Percentiles rank a stretch among this genome's conserved stretches.
These are phyloP conservation scores for Sparus aurata DNA, from an alignment of 2,797 vertebrate genomes.

Conservation along the genomic window DNA sequence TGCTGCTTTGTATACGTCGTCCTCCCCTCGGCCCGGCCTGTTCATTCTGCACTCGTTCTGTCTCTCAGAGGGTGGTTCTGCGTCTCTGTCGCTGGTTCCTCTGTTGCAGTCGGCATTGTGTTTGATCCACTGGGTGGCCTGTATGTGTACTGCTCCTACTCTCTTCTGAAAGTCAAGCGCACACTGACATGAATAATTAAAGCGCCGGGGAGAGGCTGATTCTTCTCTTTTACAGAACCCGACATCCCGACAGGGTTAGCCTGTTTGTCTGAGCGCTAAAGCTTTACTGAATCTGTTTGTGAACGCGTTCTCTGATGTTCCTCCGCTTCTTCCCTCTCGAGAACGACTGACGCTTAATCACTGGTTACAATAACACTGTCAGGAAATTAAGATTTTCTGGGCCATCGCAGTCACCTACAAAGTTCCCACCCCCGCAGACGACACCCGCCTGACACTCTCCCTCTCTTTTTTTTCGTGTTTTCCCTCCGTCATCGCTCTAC, in stretches of 20 bases:
- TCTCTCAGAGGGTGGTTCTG: slow-evolving; percentile 33
- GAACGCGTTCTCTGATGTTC: slow-evolving; percentile 53
- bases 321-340: slow-evolving; percentile 45
- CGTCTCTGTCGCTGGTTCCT: slow-evolving; percentile 52
- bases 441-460: slow-evolving; percentile 25
- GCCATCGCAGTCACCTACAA: slow-evolving; percentile 42
- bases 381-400: slow-evolving; percentile 67
- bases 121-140: slow-evolving; percentile 73
- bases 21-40: slow-evolving; percentile 14
- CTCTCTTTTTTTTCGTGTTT: slow-evolving; percentile 21
- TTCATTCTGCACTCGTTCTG: slow-evolving; percentile 31
- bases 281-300: slow-evolving; percentile 66
- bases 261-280: slow-evolving; percentile 70
- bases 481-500: slow-evolving; percentile 22
- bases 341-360: slow-evolving; percentile 63
- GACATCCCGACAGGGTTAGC: slow-evolving; percentile 53
- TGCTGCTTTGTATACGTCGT: slow-evolving; percentile 28
- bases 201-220: slow-evolving; percentile 59
- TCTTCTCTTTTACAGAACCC: slow-evolving; percentile 60
- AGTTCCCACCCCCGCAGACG: slow-evolving; percentile 4
- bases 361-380: slow-evolving; percentile 52
- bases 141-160: slow-evolving; percentile 56
- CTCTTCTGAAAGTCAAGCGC: slow-evolving; percentile 73
- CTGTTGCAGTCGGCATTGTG: slow-evolving; percentile 41
- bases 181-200: slow-evolving; percentile 77